Percentiles rank a stretch among this genome's conserved stretches.
Evolutionary conservation across 2,888 invertebrate genomes (phyloP).

Genomic region (Heliconius ismenius): DNA sequence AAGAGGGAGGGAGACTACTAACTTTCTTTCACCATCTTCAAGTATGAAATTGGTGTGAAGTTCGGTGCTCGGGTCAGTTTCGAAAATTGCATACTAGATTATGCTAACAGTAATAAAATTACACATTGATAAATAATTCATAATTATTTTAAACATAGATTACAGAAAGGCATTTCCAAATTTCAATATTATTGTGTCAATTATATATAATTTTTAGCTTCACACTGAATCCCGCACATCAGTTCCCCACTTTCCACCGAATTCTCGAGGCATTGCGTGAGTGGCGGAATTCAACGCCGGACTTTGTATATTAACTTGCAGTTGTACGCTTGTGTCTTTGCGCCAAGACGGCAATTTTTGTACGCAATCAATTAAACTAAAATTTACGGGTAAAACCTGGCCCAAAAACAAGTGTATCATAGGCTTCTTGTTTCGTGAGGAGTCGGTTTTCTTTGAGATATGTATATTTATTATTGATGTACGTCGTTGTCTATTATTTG

Average conservation of each 20-base stretch:
- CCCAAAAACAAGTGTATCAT: background rate
- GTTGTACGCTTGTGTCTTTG: no score
- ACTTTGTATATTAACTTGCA: no score
- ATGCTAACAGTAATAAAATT: background rate
- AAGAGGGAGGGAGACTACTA: no score
- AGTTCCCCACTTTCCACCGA: no score
- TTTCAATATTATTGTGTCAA: background rate
- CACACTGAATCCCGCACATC: background rate
- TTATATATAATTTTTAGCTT: background rate
- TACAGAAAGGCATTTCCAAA: background rate
- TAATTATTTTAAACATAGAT: background rate
- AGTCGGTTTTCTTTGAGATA: slow-evolving; percentile 14
- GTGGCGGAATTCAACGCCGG: no score
- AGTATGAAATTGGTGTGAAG: no score
- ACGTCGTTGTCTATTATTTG: slow-evolving; percentile 14
- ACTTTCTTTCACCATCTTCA: no score
- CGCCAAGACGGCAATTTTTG: no score
- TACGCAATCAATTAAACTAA: no score
- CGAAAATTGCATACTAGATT: background rate
- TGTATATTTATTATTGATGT: background rate
- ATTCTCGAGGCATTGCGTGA: background rate
- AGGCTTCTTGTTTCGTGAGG: background rate
- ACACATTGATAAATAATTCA: background rate
- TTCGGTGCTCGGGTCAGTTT: no score
- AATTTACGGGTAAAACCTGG: background rate